These are phyloP conservation scores for Camponotus vicinus DNA, from an alignment of 1,140 invertebrate genomes.

Conservation along the genomic window DNA sequence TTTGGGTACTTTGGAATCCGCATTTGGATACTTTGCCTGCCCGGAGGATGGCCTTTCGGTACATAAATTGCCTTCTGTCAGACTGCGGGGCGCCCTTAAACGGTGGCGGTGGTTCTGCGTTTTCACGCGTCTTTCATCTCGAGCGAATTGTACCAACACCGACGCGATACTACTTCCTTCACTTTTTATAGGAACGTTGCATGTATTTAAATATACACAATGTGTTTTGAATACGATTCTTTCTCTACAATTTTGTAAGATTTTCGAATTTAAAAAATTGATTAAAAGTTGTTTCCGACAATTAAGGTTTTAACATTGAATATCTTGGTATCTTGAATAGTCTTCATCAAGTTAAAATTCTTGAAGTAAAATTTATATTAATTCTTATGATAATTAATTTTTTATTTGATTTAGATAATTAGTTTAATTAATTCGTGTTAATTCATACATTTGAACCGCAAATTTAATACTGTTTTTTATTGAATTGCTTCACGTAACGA, in stretches of 20 bases:
- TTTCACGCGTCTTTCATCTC: constrained; percentile 48
- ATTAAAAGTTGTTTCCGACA: neutral
- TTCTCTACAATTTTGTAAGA: neutral
- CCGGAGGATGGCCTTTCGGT: neutral
- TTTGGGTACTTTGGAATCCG: constrained; percentile 35
- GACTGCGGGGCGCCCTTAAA: constrained; percentile 54
- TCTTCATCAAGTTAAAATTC: neutral
- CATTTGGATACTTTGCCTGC: constrained; percentile 68
- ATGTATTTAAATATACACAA: neutral
- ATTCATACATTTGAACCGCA: neutral
- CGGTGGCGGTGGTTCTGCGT: constrained; percentile 18
- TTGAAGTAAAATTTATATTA: too few relatives aligned
- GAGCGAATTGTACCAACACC: neutral
- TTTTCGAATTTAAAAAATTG: neutral
- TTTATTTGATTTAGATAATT: neutral
- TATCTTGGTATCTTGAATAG: too few relatives aligned
- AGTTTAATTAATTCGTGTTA: too few relatives aligned
- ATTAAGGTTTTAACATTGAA: neutral
- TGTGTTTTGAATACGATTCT: too few relatives aligned
- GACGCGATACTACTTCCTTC: neutral
- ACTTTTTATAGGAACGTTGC: neutral
- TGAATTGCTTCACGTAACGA: neutral
- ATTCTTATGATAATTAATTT: neutral
- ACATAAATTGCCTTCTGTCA: constrained; percentile 23
- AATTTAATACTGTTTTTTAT: neutral